phyloP scores from a whole-genome alignment of 2,797 vertebrate species.

The Takifugu ocellatus region DNA sequence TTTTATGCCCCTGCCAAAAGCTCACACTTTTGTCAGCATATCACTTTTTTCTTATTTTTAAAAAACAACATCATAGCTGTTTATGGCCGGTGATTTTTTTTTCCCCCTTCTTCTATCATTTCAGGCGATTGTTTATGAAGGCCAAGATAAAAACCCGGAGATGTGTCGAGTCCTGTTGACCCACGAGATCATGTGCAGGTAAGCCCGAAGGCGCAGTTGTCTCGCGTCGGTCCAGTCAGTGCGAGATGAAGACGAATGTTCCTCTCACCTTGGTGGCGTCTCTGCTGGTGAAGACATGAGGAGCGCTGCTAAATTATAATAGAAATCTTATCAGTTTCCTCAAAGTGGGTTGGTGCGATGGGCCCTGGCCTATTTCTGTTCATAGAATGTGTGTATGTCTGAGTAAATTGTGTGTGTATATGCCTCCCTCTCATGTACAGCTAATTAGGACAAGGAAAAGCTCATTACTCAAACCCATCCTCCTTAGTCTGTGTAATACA shows the following conservation, averaged over 20 bases:
- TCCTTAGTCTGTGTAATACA: slow-evolving; percentile 78
- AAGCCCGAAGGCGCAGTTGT: slow-evolving; percentile 32
- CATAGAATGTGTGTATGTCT: slow-evolving; percentile 42
- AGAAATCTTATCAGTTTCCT: slow-evolving; percentile 75
- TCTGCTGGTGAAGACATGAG: slow-evolving; percentile 34
- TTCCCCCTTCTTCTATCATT: slow-evolving; percentile 27
- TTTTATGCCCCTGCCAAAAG: slow-evolving; percentile 28
- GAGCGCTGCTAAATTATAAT: slow-evolving; percentile 73
- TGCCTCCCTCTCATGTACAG: slow-evolving; percentile 71
- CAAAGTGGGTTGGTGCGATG: slow-evolving; percentile 78
- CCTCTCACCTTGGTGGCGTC: slow-evolving; percentile 26
- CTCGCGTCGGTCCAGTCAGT: background rate
- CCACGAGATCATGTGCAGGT: slow-evolving; percentile 99
- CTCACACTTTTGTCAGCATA: slow-evolving; percentile 16
- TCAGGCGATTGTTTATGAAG: slow-evolving; percentile 93
- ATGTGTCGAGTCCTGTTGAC: slow-evolving; percentile 96
- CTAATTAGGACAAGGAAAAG: slow-evolving; percentile 82
- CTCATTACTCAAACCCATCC: slow-evolving; percentile 82
- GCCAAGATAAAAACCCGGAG: slow-evolving; percentile 97
- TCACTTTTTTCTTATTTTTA: background rate
- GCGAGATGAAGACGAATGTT: slow-evolving; percentile 25
- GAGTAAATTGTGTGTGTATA: slow-evolving; percentile 38
- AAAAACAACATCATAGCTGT: slow-evolving; percentile 25
- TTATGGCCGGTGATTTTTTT: slow-evolving; percentile 12
- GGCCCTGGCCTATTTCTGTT: slow-evolving; percentile 76